Evolutionary conservation across 1,140 invertebrate genomes (phyloP).

Genomic region (Dendroctonus valens): DNA sequence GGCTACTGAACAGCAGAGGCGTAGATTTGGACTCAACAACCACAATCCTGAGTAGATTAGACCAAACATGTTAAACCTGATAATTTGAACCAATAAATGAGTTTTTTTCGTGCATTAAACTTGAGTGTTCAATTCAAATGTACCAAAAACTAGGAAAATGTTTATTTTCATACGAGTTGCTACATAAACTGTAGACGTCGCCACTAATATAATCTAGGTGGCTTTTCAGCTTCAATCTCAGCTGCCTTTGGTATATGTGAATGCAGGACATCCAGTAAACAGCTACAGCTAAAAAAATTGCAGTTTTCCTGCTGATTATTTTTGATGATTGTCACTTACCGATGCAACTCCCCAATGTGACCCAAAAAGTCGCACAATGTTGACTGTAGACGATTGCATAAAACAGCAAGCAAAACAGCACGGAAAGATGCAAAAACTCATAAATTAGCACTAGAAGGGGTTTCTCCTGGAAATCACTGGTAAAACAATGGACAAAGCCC

Average conservation of each 20-base stretch:
- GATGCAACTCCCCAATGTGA: no score
- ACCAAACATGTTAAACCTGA: no score
- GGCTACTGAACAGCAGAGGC: no score
- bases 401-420: not conserved
- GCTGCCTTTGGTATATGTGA: constrained; percentile 7
- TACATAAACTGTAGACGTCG: constrained; percentile 14
- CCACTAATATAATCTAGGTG: not conserved
- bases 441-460: not conserved
- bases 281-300: constrained; percentile 3
- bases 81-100: no score
- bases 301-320: no score
- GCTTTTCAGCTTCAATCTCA: constrained; percentile 13
- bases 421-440: not conserved
- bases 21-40: no score
- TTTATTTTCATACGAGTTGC: constrained; percentile 8
- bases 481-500: not conserved
- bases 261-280: constrained; percentile 11
- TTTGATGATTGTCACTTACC: no score
- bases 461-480: not conserved
- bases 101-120: no score
- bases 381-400: not conserved
- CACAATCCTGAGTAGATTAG: no score
- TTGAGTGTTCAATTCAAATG: no score
- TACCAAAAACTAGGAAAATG: not conserved
- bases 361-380: no score